These are phyloP conservation scores for Lophura nycthemera DNA, from an alignment of 2,113 vertebrate species.

Conservation along the genomic window DNA sequence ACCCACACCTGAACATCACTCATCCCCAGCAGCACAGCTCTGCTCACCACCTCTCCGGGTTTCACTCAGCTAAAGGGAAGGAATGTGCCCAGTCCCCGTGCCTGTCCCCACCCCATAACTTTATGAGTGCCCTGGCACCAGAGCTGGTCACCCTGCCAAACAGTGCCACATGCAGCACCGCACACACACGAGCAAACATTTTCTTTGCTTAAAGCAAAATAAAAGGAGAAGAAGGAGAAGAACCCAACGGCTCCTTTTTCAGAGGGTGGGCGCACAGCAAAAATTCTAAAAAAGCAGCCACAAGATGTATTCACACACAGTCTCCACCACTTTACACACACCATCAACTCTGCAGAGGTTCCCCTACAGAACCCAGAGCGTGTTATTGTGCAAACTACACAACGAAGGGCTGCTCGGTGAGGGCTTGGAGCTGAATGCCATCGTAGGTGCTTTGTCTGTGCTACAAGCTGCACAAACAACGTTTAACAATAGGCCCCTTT, in stretches of 20 bases:
- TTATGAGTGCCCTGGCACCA: rapidly evolving
- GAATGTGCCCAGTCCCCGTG: not conserved
- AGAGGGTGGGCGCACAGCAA: not conserved
- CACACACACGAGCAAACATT: not conserved
- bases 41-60: not conserved
- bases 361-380: not conserved
- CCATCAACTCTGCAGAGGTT: not conserved
- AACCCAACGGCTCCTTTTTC: not conserved
- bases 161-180: not conserved
- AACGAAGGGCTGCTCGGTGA: not conserved
- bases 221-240: not conserved
- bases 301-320: not conserved
- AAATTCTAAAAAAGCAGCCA: not conserved
- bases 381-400: not conserved
- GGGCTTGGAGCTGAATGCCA: slow-evolving; percentile 47
- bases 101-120: not conserved
- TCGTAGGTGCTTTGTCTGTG: slow-evolving; percentile 76
- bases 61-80: not conserved
- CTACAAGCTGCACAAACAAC: slow-evolving; percentile 54
- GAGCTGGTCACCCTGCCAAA: not conserved
- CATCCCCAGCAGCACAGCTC: not conserved
- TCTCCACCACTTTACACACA: not conserved
- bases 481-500: slow-evolving; percentile 70
- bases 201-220: not conserved
- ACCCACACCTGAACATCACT: not conserved